Base-by-base conservation (phyloP, 1,140 invertebrate genomes). In the Apis mellifera region DNA sequence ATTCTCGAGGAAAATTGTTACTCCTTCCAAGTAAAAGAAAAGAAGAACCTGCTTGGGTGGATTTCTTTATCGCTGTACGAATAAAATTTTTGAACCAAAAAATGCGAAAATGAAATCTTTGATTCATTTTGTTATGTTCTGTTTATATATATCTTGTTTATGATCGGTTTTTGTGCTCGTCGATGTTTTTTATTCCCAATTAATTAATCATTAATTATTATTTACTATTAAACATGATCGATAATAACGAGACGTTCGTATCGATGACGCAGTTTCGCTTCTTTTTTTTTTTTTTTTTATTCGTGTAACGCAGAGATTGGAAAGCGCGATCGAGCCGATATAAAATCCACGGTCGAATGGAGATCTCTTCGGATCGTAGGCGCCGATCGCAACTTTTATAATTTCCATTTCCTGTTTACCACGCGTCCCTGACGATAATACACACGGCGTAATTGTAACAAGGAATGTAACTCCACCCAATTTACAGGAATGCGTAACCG, bases 321-420 rank as follows among this genome's bases (percentile, higher is more conserved):
- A 9, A 12, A 60, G 26, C 57, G 26, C 26, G 26, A 26, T 17
- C 12, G 26, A 12, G 32, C 32, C 32, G 32, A 42, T 42, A 78
- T 85, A 78, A 78, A 76, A 52, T 48, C 11, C 76, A 59, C 54
- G 65, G 17, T 50, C n/a, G 50, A 48, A 70, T 23, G 75, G 19
- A 32, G 64, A 23, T 26, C 9, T 65, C 21, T 32, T 7, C 13
- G 12, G 5, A 17, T 50, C 76, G 64, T 70, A 52, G 65, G 76
- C 32, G 55, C 54, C 9, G 60, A 26, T 5, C 23, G 74, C 50
- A 32, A 78, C 76, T 70, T 78, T 42, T 11, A 65, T 59, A 78
- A 59, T 69, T 69, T 78, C 23, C 32, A 78, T 70, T 70, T 70
- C 65, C 65, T 57, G 65, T 15, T 48, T 12, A 54, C 50, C 42